Base-by-base conservation (phyloP, 2,797 vertebrate species). In the Muraenolepis orangiensis region DNA sequence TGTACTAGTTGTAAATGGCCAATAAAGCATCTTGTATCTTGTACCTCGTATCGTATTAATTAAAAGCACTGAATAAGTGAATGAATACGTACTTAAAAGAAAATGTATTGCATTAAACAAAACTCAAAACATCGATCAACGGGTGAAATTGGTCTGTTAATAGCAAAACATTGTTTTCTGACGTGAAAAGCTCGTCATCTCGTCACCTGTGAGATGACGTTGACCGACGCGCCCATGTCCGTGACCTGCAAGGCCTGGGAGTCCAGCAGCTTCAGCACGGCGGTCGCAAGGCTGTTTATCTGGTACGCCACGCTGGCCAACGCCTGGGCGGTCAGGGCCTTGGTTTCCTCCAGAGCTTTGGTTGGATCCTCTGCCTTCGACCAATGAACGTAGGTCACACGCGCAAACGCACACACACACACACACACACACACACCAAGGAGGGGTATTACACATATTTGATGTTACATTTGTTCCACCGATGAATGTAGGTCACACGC, bases 241-340 rank as follows among this genome's bases (percentile, higher is more conserved):
- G 80, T 84, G 73, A 98, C 80, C 81, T 95, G 90, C 0, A 81
- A 75, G 1, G 91, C 87, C 87, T 97, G 96, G 0, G 93, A 85
- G 68, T 97, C 96, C 89, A 98, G 86, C 84, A 97, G 90, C 30
- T 86, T 91, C 40, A 97, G 83, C 51, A 96, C 66, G 13, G 90
- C 80, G 0, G 57, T 87, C 11, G 96, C 96, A 88, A 98, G 76
- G 46, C 87, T 94, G 92, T 93, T 94, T 86, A 98, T 94, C 90
- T 98, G 98, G 85, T 95, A 98, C 0, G 94, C 88, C 31, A 98
- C 94, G 0, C 95, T 98, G 89, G 97, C 97, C 88, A 99, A 88
- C 1, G 98, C 95, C 91, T 99, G 98, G 0, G 91, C 86, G 20
- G 94, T 91, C 82, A 96, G 87, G 0, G 94, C 92, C 90, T 96